phyloP scores from a whole-genome alignment of 2,888 invertebrate species.

The Drosophila subquinaria region DNA sequence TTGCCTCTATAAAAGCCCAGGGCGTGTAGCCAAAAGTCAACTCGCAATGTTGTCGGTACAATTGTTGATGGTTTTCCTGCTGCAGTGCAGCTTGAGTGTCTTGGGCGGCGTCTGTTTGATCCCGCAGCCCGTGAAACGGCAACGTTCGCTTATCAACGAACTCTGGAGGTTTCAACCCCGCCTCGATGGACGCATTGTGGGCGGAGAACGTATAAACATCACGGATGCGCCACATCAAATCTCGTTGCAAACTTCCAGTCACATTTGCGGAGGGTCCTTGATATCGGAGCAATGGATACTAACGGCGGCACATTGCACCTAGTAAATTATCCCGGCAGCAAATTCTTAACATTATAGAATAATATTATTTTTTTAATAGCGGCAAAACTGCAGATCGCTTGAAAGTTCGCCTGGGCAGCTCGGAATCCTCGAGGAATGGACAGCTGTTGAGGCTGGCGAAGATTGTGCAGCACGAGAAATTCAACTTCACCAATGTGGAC shows the following conservation, averaged over 20 bases:
- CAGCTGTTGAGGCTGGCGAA: conserved; percentile 86
- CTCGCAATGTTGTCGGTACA: conserved; percentile 48
- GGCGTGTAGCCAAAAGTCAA: background rate
- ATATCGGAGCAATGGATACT: conserved; percentile 84
- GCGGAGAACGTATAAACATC: conserved; percentile 84
- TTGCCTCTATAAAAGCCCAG: conserved; percentile 57
- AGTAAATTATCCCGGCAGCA: conserved; percentile 63
- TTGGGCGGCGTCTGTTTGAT: conserved; percentile 73
- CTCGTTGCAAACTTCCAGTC: conserved; percentile 82
- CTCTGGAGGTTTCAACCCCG: conserved; percentile 69
- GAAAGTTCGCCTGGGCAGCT: conserved; percentile 87
- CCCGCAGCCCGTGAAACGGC: conserved; percentile 66
- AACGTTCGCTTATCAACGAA: conserved; percentile 40
- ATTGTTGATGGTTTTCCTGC: conserved; percentile 40
- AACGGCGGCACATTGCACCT: conserved; percentile 85
- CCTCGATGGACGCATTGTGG: conserved; percentile 85
- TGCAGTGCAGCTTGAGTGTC: conserved; percentile 49
- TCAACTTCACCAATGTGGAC: conserved; percentile 87
- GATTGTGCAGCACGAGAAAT: conserved; percentile 87
- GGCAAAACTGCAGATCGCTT: conserved; percentile 71
- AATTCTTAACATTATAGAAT: no score
- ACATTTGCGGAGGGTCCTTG: conserved; percentile 85
- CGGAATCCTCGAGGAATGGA: conserved; percentile 86
- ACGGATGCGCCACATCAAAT: conserved; percentile 85
- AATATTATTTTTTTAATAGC: conserved; percentile 43